Evolutionary conservation across 2,797 vertebrate genomes (phyloP).

Genomic region (Microcaecilia unicolor): DNA sequence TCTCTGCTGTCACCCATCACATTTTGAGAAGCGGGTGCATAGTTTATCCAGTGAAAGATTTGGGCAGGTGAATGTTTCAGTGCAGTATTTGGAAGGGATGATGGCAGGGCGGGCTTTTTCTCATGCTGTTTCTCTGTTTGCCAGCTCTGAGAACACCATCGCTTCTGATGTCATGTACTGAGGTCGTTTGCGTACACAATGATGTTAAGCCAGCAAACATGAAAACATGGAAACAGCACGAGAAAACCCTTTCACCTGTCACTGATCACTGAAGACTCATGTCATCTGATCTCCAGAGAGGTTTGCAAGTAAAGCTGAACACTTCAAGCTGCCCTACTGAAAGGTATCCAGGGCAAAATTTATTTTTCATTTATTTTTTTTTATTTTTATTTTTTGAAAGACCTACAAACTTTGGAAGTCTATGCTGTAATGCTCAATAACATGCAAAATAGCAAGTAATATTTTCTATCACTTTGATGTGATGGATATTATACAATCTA

Average conservation of each 20-base stretch:
- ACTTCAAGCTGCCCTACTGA: slow-evolving; percentile 46
- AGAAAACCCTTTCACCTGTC: slow-evolving; percentile 50
- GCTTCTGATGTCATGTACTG: slow-evolving; percentile 46
- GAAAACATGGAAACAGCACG: slow-evolving; percentile 53
- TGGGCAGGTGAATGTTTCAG: slow-evolving; percentile 7
- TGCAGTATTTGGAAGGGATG: slow-evolving; percentile 28
- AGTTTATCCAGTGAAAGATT: too few species aligned
- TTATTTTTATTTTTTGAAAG: too few species aligned
- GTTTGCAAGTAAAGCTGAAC: slow-evolving; percentile 48
- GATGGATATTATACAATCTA: slow-evolving; percentile 23
- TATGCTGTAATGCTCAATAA: slow-evolving; percentile 38
- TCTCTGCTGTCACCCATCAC: too few species aligned
- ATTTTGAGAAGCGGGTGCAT: too few species aligned
- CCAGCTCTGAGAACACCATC: slow-evolving; percentile 46
- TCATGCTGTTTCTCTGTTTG: slow-evolving; percentile 54
- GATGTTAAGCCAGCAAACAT: slow-evolving; percentile 51
- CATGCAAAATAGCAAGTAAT: slow-evolving; percentile 23
- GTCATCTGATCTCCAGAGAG: slow-evolving; percentile 39
- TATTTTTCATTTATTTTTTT: too few species aligned
- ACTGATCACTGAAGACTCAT: slow-evolving; percentile 45
- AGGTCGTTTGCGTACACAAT: slow-evolving; percentile 43
- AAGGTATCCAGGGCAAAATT: slow-evolving; percentile 47
- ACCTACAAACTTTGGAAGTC: slow-evolving; percentile 24
- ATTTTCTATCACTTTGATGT: slow-evolving; percentile 31
- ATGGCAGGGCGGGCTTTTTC: slow-evolving; percentile 37